Evolutionary conservation across 2,797 vertebrate species (phyloP).

Genomic region (Tauraco hartlaubi): DNA sequence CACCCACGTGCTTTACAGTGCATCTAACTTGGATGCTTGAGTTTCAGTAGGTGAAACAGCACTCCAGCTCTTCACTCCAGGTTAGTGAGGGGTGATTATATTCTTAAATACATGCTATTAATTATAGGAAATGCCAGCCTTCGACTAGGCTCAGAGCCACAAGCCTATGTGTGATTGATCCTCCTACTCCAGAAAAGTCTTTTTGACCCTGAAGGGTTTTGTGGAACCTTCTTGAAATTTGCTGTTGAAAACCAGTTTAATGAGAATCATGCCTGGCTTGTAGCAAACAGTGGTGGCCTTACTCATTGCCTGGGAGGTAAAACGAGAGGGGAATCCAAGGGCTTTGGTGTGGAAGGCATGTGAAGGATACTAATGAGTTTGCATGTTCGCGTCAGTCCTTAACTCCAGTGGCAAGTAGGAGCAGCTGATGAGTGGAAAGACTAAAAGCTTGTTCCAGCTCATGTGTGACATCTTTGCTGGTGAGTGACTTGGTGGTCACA

Average conservation of each 20-base stretch:
- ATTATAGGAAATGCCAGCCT: background rate
- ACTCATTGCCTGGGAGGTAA: background rate
- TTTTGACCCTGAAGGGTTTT: background rate
- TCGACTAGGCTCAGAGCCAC: background rate
- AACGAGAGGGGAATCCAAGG: background rate
- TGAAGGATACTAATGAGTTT: background rate
- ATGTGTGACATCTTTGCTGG: background rate
- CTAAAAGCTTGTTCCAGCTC: background rate
- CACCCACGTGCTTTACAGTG: background rate
- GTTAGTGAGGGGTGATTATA: background rate
- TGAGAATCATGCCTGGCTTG: background rate
- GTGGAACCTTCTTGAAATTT: background rate
- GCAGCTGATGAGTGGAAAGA: background rate
- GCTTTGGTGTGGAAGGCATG: background rate
- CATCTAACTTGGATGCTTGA: background rate
- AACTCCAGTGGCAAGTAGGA: background rate
- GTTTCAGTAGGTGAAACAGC: background rate
- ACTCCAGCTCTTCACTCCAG: background rate
- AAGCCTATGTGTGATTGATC: background rate
- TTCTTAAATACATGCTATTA: background rate
- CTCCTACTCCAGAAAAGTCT: background rate
- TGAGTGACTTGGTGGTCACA: background rate
- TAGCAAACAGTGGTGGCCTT: background rate
- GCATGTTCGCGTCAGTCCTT: background rate
- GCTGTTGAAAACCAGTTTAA: background rate